phyloP scores from a whole-genome alignment of 64 coral and sea anemone species.

The Stichodactyla mertensii region DNA sequence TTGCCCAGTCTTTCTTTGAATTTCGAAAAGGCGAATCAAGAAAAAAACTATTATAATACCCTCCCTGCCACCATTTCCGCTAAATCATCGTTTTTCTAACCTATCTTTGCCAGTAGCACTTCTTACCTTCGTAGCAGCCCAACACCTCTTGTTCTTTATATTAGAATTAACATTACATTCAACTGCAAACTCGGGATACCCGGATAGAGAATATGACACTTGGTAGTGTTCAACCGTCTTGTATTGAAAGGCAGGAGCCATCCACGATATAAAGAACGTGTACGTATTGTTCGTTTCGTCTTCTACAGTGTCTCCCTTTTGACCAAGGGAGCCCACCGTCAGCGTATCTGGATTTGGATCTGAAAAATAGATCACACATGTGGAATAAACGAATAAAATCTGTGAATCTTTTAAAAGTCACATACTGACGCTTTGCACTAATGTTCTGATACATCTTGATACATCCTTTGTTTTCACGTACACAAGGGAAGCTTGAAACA shows the following conservation, averaged over 20 bases:
- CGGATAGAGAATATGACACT: background rate
- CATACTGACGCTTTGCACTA: background rate
- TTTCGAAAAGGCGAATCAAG: no score
- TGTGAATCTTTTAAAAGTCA: background rate
- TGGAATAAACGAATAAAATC: background rate
- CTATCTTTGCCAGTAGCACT: no score
- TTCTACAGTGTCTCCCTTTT: background rate
- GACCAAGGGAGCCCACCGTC: background rate
- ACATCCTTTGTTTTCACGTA: no score
- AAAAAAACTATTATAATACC: no score
- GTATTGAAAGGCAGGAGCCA: constrained; percentile 1
- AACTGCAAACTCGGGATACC: background rate
- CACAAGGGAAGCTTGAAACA: no score
- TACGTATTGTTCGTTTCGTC: background rate
- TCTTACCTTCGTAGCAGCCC: background rate
- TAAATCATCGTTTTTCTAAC: no score
- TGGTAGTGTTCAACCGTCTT: background rate
- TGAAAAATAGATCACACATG: background rate
- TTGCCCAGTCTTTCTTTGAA: no score
- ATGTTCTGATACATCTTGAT: no score
- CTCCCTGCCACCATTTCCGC: no score
- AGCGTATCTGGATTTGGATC: background rate
- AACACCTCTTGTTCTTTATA: background rate
- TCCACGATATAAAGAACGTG: background rate
- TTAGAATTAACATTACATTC: background rate